Conservation (phyloP, 92 coral and sea anemone genomes). For the Porites divaricata region DNA sequence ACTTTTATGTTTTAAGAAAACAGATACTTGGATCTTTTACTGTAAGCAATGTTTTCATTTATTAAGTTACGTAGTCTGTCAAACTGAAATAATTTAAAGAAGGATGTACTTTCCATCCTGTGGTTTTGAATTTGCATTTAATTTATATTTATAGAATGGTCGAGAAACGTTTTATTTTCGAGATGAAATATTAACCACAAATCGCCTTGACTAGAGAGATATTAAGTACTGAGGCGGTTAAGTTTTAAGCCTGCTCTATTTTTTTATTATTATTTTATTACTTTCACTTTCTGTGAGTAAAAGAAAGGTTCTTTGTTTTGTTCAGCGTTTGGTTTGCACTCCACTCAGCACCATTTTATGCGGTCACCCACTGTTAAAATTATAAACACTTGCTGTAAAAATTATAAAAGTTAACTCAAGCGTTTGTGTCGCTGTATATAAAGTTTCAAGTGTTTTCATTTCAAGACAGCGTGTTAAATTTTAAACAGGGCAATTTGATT, state of each 20-base stretch:
- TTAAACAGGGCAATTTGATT: neutral
- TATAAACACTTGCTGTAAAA: conserved; percentile 7
- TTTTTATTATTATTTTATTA: neutral
- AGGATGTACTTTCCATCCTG: conserved; percentile 16
- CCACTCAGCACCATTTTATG: neutral
- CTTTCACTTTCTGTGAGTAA: neutral
- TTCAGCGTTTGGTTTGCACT: neutral
- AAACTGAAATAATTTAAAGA: neutral
- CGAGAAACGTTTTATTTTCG: neutral
- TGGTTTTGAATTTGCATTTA: conserved; percentile 23
- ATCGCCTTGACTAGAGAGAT: neutral
- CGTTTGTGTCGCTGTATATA: conserved; percentile 1
- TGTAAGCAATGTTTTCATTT: conserved; percentile 3
- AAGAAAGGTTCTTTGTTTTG: neutral
- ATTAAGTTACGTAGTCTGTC: neutral
- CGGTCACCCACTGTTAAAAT: conserved; percentile 24
- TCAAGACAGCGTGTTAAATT: conserved; percentile 12
- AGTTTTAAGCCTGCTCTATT: too few relatives aligned
- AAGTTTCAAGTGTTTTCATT: neutral
- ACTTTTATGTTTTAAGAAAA: neutral
- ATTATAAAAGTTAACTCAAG: conserved; percentile 11
- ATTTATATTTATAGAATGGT: neutral
- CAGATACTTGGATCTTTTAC: conserved; percentile 7
- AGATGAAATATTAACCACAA: conserved; percentile 1
- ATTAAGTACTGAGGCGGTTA: neutral